Base-by-base conservation (phyloP, 2,888 invertebrate genomes). In the Brenthis hecate region DNA sequence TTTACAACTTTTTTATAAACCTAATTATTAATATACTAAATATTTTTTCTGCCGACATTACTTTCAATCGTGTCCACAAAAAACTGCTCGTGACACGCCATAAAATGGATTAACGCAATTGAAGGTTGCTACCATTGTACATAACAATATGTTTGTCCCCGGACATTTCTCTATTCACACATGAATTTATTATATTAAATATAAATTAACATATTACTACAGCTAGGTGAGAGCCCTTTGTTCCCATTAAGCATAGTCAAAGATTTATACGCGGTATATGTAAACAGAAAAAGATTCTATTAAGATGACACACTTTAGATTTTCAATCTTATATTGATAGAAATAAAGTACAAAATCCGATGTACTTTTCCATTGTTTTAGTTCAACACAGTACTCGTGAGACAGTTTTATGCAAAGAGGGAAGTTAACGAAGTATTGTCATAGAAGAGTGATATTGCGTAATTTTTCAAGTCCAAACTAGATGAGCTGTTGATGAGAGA, bases 201-300 rank as follows among this genome's bases (percentile, higher is more conserved):
- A 86, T 87, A 87, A 90, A 91, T 92, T 92, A 92, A 90, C 90
- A 91, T 92, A 90, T 88, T 87, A 89, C 77, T 75, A 76, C 85
- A 85, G 86, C 73, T 80, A 83, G 83, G 85, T 81, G 85, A 84
- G 84, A 76, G 79, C 76, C 83, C 83, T 83, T 85, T 85, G 82
- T 83, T 84, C 76, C 76, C 75, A 82, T 88, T 88, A 86, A 88
- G 79, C 78, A 81, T 81, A 76, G 77, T 78, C 81, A 82, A 80
- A 90, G 90, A 91, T 91, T 91, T 91, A 91, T 77, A 76, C 73
- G 71, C 66, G 66, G 54, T 89, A 82, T 86, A 84, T 86, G 87
- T 91, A 89, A 90, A 91, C 91, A 78, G 77, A 77, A 77, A 50
- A 73, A 73, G 74, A 69, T 61, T 43, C 69, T 64, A 58, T 51